Conservation (phyloP, 2,113 vertebrate species). For the Shinisaurus crocodilurus region DNA sequence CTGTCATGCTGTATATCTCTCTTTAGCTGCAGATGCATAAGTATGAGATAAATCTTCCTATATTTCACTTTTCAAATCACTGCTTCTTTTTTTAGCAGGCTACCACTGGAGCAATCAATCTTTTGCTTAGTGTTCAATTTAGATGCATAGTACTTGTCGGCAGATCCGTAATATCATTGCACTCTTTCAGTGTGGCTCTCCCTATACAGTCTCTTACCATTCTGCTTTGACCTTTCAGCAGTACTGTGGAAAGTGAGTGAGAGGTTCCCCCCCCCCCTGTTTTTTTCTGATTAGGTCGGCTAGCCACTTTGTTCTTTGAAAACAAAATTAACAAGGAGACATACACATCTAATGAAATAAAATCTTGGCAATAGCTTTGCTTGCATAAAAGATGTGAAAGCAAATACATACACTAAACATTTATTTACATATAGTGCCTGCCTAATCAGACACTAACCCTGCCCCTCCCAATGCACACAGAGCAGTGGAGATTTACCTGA, state of each 20-base stretch:
- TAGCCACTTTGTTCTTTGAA: neutral
- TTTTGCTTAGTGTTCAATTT: constrained; percentile 24
- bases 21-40: constrained; percentile 16
- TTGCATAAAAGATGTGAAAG: neutral
- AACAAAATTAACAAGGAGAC: neutral
- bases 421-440: neutral
- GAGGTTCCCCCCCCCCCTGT: neutral
- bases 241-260: neutral
- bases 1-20: constrained; percentile 13
- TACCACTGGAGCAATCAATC: constrained; percentile 28
- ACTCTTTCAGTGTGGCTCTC: constrained; percentile 10
- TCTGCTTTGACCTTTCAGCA: constrained; percentile 24
- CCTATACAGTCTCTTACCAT: constrained; percentile 22
- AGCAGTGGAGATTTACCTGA: neutral
- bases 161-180: neutral
- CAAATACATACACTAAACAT: neutral
- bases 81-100: constrained; percentile 33
- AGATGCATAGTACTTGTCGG: constrained; percentile 29
- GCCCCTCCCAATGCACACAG: neutral
- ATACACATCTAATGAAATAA: neutral
- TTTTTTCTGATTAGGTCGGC: neutral
- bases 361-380: neutral
- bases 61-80: constrained; percentile 34
- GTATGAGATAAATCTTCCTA: constrained; percentile 27
- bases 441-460: too few species aligned